Conservation (phyloP, 2,888 invertebrate species). For the Drosophila subsilvestris region DNA sequence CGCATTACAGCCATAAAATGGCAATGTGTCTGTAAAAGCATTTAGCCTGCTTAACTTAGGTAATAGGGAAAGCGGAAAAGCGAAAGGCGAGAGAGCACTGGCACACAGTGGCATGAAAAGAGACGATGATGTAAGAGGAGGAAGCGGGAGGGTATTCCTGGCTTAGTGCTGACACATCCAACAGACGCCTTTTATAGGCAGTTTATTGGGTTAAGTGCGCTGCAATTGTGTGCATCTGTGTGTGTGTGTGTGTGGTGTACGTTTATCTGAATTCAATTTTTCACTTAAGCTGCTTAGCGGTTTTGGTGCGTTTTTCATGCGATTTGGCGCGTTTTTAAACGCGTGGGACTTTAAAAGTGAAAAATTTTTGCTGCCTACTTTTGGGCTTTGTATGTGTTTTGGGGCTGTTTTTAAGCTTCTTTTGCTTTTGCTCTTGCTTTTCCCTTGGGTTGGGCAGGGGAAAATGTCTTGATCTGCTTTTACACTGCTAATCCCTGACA, state of each 20-base stretch:
- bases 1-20: slow-evolving; percentile 50
- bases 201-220: slow-evolving; percentile 70
- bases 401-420: slow-evolving; percentile 27
- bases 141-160: background rate
- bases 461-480: slow-evolving; percentile 58
- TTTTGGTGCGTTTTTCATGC: slow-evolving; percentile 43
- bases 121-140: background rate
- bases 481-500: slow-evolving; percentile 55
- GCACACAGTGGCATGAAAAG: background rate
- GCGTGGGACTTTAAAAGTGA: background rate
- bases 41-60: slow-evolving; percentile 42
- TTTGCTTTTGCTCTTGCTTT: background rate
- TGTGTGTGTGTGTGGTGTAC: slow-evolving; percentile 14
- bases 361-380: slow-evolving; percentile 20
- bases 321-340: slow-evolving; percentile 21
- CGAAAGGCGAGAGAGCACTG: background rate
- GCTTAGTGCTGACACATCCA: slow-evolving; percentile 52
- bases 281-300: slow-evolving; percentile 22
- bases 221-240: slow-evolving; percentile 40
- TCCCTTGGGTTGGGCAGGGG: background rate
- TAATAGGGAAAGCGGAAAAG: slow-evolving; percentile 28
- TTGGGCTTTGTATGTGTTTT: background rate
- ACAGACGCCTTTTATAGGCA: slow-evolving; percentile 49
- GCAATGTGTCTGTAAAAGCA: slow-evolving; percentile 39
- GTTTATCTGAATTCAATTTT: slow-evolving; percentile 38